These are phyloP conservation scores for Acomys russatus DNA, from an alignment of 2,797 vertebrate species.

Conservation along the genomic window DNA sequence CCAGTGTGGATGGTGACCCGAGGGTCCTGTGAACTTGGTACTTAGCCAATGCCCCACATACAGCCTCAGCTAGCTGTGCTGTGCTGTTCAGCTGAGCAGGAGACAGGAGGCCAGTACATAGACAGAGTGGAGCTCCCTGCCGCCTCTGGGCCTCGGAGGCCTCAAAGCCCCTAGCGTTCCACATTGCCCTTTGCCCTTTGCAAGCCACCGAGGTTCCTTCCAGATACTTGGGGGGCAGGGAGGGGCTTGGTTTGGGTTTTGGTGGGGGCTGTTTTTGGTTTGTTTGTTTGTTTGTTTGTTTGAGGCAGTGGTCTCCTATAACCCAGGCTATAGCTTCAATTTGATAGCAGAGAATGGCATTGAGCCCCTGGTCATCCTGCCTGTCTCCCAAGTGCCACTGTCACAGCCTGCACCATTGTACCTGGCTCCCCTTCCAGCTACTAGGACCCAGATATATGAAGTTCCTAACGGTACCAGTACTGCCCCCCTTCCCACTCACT, in stretches of 20 bases:
- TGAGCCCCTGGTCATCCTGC: background rate
- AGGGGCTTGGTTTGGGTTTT: background rate
- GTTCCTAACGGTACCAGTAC: background rate
- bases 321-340: background rate
- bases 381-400: background rate
- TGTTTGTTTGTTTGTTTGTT: background rate
- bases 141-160: background rate
- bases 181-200: background rate
- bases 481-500: background rate
- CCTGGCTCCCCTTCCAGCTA: background rate
- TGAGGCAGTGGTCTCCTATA: background rate
- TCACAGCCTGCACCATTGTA: background rate
- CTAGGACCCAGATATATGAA: background rate
- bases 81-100: rapidly evolving
- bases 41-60: background rate
- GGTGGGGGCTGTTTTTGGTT: background rate
- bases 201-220: background rate
- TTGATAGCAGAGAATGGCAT: background rate
- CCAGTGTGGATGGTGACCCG: no score
- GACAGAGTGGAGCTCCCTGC: background rate
- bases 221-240: no score
- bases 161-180: background rate
- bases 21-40: background rate
- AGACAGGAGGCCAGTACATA: background rate
- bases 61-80: background rate